Evolutionary conservation across 2,797 vertebrate genomes (phyloP).

Genomic region (Alectoris magna): DNA sequence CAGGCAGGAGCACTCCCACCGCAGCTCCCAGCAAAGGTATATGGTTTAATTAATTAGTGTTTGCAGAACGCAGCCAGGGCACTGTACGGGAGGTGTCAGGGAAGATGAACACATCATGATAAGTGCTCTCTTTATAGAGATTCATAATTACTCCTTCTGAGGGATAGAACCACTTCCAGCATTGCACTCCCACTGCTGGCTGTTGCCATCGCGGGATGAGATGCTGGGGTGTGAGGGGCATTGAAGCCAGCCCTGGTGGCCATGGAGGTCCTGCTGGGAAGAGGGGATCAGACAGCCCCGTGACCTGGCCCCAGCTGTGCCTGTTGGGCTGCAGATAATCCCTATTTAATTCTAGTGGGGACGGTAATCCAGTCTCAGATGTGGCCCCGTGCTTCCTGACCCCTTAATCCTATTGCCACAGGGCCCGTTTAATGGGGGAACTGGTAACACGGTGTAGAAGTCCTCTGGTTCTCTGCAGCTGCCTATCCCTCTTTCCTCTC

Average conservation of each 20-base stretch:
- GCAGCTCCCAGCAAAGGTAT: constrained; percentile 3
- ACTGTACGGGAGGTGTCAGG: constrained; percentile 14
- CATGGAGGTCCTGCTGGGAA: not conserved
- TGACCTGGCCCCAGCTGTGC: not conserved
- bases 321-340: constrained; percentile 52
- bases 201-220: not conserved
- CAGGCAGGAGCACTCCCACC: not conserved
- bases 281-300: constrained; percentile 24
- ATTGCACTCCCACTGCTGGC: not conserved
- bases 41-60: constrained; percentile 60
- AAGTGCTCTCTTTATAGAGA: not conserved
- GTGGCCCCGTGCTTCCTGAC: constrained; percentile 40
- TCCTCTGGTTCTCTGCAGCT: not conserved
- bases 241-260: not conserved
- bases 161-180: not conserved
- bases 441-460: not conserved
- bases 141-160: not conserved
- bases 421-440: constrained; percentile 44
- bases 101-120: not conserved
- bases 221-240: rapidly evolving
- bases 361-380: constrained; percentile 46
- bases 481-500: not conserved
- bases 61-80: constrained; percentile 24
- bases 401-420: constrained; percentile 56
- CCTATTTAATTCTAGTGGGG: constrained; percentile 63